Conservation (phyloP, 2,797 vertebrate genomes). For the Atherinosoma microstoma region DNA sequence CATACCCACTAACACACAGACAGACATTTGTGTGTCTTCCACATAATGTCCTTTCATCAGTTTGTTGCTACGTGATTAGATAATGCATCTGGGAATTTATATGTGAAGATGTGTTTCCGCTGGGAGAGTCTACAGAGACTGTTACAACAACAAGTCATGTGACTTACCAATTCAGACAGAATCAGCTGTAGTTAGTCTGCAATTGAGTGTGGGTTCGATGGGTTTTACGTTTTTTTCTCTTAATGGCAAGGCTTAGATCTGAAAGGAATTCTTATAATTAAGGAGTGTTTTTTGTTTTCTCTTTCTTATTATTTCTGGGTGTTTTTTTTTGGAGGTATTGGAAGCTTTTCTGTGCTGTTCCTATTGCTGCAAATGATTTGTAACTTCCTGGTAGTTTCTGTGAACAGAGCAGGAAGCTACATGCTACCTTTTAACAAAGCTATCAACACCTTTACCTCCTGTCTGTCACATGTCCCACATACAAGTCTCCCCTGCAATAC, state of each 20-base stretch:
- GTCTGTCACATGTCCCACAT: conserved; percentile 3
- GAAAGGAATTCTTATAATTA: neutral
- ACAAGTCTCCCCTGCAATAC: neutral
- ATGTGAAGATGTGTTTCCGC: conserved; percentile 20
- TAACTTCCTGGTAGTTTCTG: neutral
- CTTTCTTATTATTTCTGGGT: neutral
- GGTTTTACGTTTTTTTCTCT: neutral
- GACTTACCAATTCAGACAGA: conserved; percentile 10
- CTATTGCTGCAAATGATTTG: neutral
- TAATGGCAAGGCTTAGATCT: neutral
- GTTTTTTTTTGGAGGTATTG: neutral
- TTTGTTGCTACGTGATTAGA: conserved; percentile 34
- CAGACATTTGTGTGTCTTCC: conserved; percentile 20
- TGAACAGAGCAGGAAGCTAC: neutral
- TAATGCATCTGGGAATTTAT: conserved; percentile 26
- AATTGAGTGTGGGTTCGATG: neutral
- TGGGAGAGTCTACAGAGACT: neutral
- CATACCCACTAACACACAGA: neutral
- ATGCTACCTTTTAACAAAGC: neutral
- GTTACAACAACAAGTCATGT: conserved; percentile 2
- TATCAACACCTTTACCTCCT: neutral
- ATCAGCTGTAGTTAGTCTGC: neutral
- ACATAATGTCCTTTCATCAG: conserved; percentile 12
- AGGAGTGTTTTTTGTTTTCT: neutral
- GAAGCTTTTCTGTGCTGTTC: neutral